These are phyloP conservation scores for Petrocephalus schoutedeni DNA, from an alignment of 2,797 vertebrate genomes.

Conservation along the genomic window DNA sequence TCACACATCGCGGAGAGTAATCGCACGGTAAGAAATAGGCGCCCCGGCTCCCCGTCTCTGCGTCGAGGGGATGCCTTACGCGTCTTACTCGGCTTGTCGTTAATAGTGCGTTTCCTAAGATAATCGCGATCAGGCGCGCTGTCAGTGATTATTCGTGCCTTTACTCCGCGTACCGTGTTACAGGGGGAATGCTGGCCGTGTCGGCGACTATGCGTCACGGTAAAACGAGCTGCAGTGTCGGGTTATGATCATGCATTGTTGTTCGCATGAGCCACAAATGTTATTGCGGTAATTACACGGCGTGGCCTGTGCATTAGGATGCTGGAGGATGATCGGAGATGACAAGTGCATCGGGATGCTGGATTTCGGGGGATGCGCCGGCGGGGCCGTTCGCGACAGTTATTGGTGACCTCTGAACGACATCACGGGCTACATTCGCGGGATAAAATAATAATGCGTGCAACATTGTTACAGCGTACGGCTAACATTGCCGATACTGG, in stretches of 20 bases:
- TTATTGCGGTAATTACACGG: not conserved
- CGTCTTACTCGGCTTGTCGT: not conserved
- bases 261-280: not conserved
- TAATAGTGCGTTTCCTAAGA: not conserved
- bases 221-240: not conserved
- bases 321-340: slow-evolving; percentile 30
- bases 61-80: not conserved
- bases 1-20: slow-evolving; percentile 45
- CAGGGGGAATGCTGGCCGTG: not conserved
- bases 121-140: not conserved
- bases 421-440: not conserved
- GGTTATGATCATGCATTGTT: not conserved
- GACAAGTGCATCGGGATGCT: slow-evolving; percentile 33
- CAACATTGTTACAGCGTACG: not conserved
- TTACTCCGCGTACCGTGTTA: not conserved
- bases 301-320: slow-evolving; percentile 26
- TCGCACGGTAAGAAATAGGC: slow-evolving; percentile 67
- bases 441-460: not conserved
- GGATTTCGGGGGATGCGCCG: slow-evolving; percentile 9
- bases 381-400: not conserved
- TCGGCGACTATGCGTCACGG: not conserved
- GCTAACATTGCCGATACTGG: not conserved
- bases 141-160: not conserved
- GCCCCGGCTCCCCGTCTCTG: not conserved
- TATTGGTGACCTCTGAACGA: slow-evolving; percentile 25